A percentile compares a stretch with the other conserved stretches of the same genome.
phyloP scores from a whole-genome alignment of 1,140 invertebrate species.

The Hydropsyche tenuis region DNA sequence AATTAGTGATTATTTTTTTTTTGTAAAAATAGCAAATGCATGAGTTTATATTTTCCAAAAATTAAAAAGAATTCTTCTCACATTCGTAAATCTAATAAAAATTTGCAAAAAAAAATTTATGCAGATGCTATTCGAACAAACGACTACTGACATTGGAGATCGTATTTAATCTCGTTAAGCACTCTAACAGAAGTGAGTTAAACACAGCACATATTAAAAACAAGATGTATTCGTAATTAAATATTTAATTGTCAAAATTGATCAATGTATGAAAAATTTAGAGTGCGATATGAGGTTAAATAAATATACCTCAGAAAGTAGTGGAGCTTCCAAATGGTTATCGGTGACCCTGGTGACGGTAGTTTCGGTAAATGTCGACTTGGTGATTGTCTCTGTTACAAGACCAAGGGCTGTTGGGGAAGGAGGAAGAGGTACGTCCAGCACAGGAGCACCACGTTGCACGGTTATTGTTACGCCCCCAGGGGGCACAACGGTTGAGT shows the following conservation, averaged over 20 bases:
- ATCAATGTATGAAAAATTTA: conserved; percentile 7
- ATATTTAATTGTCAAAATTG: neutral
- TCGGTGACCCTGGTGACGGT: conserved; percentile 91
- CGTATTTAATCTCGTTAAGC: conserved; percentile 16
- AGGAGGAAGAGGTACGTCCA: conserved; percentile 74
- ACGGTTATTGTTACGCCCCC: conserved; percentile 62
- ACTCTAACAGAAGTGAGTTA: conserved; percentile 30
- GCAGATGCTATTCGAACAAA: neutral
- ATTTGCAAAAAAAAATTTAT: neutral
- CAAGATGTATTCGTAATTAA: neutral
- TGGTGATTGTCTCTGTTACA: conserved; percentile 91
- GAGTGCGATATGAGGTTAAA: conserved; percentile 15
- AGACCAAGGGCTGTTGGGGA: conserved; percentile 81
- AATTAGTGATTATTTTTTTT: neutral
- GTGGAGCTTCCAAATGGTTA: conserved; percentile 81
- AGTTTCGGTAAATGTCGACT: conserved; percentile 92
- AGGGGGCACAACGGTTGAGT: conserved; percentile 48
- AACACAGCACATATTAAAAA: conserved; percentile 44
- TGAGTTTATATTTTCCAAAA: neutral
- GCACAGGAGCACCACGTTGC: conserved; percentile 59
- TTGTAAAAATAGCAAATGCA: neutral
- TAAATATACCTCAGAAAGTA: conserved; percentile 81
- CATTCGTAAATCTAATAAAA: neutral
- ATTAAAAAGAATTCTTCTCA: neutral
- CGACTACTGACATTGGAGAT: conserved; percentile 17